Conservation (phyloP, 2,797 vertebrate genomes). For the Gymnothorax javanicus region DNA sequence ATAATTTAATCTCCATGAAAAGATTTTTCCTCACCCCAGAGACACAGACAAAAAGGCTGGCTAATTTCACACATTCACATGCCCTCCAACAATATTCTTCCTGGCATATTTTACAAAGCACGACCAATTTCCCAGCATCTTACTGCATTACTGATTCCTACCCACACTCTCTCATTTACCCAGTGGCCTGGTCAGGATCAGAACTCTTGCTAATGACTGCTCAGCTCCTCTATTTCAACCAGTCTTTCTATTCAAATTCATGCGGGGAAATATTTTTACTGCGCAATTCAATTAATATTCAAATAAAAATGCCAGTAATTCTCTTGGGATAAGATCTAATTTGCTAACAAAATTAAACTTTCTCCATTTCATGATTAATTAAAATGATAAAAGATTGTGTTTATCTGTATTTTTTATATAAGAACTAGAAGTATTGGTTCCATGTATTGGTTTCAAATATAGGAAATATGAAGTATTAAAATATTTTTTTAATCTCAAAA, state of each 20-base stretch:
- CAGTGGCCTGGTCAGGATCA: background rate
- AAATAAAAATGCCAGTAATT: too few relatives aligned
- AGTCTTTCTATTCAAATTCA: background rate
- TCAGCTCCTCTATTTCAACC: background rate
- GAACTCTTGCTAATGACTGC: background rate
- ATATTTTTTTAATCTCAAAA: too few relatives aligned
- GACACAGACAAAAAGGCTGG: background rate
- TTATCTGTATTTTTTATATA: too few relatives aligned
- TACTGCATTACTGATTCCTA: background rate
- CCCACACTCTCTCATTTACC: background rate
- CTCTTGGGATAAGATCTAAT: too few relatives aligned
- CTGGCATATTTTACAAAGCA: background rate
- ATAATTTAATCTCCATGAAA: conserved; percentile 22
- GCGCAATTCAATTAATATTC: too few relatives aligned
- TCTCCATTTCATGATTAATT: background rate
- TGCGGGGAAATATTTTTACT: background rate
- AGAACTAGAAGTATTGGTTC: too few relatives aligned
- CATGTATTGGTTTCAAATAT: too few relatives aligned
- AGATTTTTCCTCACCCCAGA: background rate
- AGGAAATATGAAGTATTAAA: too few relatives aligned
- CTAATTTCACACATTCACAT: background rate
- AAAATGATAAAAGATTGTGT: background rate
- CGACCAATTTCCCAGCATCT: background rate
- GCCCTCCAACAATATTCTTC: background rate
- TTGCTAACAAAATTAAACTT: too few relatives aligned